These are phyloP conservation scores for Thymelicus acteon DNA, from an alignment of 2,888 invertebrate genomes.

Conservation along the genomic window DNA sequence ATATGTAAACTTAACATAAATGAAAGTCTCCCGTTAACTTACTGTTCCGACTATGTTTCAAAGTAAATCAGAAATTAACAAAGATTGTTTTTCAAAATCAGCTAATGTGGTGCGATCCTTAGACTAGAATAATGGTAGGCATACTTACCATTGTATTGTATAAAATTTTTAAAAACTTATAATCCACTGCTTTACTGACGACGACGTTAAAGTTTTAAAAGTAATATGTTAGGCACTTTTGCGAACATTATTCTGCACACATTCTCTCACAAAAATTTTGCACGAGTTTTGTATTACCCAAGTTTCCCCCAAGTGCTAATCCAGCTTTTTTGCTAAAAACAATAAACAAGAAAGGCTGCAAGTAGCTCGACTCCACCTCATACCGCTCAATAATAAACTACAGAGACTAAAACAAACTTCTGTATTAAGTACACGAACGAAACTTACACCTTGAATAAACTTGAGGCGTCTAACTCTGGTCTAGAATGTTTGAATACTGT, in stretches of 20 bases:
- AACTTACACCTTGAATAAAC: conserved; percentile 71
- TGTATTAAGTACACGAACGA: conserved; percentile 61
- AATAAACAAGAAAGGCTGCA: conserved; percentile 31
- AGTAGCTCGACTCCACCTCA: conserved; percentile 39
- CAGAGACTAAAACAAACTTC: conserved; percentile 65
- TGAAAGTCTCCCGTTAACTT: too few relatives aligned
- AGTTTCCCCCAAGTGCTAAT: conserved; percentile 27
- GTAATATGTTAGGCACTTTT: conserved; percentile 4
- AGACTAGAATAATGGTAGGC: too few relatives aligned
- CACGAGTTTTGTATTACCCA: conserved; percentile 33
- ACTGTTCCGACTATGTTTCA: too few relatives aligned
- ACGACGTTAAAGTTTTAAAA: conserved; percentile 27
- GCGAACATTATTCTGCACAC: conserved; percentile 8
- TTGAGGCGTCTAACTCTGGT: conserved; percentile 55
- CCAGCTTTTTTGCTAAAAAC: conserved; percentile 32
- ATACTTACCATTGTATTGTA: neutral
- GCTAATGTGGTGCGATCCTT: too few relatives aligned
- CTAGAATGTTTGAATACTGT: conserved; percentile 67
- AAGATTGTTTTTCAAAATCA: too few relatives aligned
- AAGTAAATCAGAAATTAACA: too few relatives aligned
- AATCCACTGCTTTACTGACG: conserved; percentile 10
- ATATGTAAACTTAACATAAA: neutral
- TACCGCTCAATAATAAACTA: conserved; percentile 58
- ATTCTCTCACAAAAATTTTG: conserved; percentile 23
- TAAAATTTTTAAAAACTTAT: neutral